A percentile compares a stretch with the other conserved stretches of the same genome.
Evolutionary conservation across 2,797 vertebrate species (phyloP).

Genomic region (Cuniculus paca): DNA sequence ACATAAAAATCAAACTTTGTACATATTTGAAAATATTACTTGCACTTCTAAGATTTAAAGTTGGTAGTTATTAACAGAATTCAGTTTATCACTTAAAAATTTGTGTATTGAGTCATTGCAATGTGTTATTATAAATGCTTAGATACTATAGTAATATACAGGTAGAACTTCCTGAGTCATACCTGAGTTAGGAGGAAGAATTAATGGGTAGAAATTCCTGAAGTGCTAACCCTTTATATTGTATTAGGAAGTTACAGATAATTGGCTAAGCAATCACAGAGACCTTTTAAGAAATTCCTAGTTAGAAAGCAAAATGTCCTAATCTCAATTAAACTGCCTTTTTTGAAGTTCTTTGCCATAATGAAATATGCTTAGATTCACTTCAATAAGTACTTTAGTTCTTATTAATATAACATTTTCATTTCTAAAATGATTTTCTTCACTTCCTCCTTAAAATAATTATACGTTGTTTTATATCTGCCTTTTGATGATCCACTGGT

Average conservation of each 20-base stretch:
- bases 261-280: not conserved
- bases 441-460: not conserved
- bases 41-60: not conserved
- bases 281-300: not conserved
- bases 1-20: not conserved
- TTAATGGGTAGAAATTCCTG: not conserved
- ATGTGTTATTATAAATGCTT: not conserved
- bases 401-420: not conserved
- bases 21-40: not conserved
- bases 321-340: slow-evolving; percentile 26
- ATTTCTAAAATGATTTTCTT: slow-evolving; percentile 25
- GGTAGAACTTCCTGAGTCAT: not conserved
- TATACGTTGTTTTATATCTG: not conserved
- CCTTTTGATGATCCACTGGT: not conserved
- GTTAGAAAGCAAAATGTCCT: slow-evolving; percentile 30
- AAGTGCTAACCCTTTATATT: not conserved
- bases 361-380: not conserved
- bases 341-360: slow-evolving; percentile 9
- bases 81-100: not conserved
- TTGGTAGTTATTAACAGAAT: slow-evolving; percentile 34
- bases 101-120: not conserved
- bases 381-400: slow-evolving; percentile 25
- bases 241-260: not conserved
- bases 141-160: not conserved
- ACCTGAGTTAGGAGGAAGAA: not conserved